Percentiles rank a stretch among this genome's conserved stretches.
phyloP scores from a whole-genome alignment of 2,888 invertebrate species.

The Amblyteles armatorius region DNA sequence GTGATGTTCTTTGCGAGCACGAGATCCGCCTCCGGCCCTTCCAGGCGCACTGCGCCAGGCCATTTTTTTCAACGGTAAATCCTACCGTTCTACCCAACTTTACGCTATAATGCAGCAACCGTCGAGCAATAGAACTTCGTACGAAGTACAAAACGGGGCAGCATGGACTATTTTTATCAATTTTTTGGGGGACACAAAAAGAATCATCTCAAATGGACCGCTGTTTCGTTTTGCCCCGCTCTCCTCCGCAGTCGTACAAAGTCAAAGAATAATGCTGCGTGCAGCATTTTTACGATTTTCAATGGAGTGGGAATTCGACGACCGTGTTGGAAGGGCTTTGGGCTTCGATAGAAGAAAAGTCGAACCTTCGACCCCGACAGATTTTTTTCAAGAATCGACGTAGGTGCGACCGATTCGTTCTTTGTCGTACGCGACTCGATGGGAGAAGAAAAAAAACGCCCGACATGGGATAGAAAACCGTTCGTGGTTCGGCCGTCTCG shows the following conservation, averaged over 20 bases:
- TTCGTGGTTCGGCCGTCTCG: constrained; percentile 47
- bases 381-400: constrained; percentile 22
- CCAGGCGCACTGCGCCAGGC: constrained; percentile 38
- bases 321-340: too few relatives aligned
- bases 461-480: constrained; percentile 14
- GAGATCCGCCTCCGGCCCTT: constrained; percentile 31
- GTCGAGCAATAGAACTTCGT: background rate
- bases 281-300: background rate
- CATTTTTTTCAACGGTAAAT: constrained; percentile 23
- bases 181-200: background rate
- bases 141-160: background rate
- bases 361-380: constrained; percentile 11
- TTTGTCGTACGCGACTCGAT: constrained; percentile 36
- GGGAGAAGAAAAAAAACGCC: background rate
- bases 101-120: background rate
- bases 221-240: background rate
- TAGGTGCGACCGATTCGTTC: constrained; percentile 17
- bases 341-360: constrained; percentile 15
- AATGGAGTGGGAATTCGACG: background rate
- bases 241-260: background rate
- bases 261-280: background rate
- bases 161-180: too few relatives aligned
- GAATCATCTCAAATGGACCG: too few relatives aligned
- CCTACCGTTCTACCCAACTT: background rate
- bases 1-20: constrained; percentile 65